Evolutionary conservation across 1,140 invertebrate species (phyloP).

Genomic region (Heliconius hermathena): DNA sequence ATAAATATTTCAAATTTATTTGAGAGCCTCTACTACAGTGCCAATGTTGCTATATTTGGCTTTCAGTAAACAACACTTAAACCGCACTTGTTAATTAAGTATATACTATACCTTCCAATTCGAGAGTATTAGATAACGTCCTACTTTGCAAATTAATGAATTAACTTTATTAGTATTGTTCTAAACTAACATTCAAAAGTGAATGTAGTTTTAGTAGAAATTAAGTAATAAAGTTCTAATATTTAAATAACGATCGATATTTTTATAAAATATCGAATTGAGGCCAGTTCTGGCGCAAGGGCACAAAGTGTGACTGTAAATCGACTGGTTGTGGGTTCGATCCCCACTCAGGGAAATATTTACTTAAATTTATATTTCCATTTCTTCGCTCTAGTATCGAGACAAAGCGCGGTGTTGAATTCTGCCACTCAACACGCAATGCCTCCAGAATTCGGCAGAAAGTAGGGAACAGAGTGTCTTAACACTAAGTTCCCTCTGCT

Average conservation of each 20-base stretch:
- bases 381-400: too few species aligned
- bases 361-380: too few species aligned
- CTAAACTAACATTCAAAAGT: background rate
- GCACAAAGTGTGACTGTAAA: too few species aligned
- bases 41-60: conserved; percentile 7
- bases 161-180: background rate
- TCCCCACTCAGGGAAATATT: too few species aligned
- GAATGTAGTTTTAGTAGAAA: background rate
- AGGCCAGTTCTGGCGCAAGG: too few species aligned
- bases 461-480: too few species aligned
- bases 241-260: background rate
- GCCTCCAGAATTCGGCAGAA: too few species aligned
- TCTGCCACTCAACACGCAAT: too few species aligned
- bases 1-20: background rate
- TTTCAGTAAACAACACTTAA: conserved; percentile 1
- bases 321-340: too few species aligned
- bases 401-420: too few species aligned
- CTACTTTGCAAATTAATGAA: background rate
- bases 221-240: background rate
- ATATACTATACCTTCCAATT: background rate
- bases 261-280: too few species aligned
- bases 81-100: conserved; percentile 13
- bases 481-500: too few species aligned
- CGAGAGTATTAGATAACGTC: conserved; percentile 6
- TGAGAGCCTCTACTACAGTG: background rate